These are phyloP conservation scores for Chaetura pelagica DNA, from an alignment of 2,113 vertebrate genomes.

Conservation along the genomic window DNA sequence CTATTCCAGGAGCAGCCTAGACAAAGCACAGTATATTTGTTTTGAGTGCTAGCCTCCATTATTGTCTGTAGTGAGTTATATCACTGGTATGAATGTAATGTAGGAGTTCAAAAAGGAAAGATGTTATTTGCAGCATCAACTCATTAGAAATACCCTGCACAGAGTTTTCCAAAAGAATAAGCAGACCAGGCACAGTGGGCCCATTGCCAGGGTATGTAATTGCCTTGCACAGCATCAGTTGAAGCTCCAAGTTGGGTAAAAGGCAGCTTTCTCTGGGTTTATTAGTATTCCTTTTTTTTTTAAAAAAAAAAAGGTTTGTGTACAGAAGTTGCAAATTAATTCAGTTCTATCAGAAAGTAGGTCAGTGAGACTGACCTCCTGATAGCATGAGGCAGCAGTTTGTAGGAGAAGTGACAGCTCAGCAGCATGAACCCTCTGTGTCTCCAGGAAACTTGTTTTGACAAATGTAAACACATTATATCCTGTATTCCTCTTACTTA, in stretches of 20 bases:
- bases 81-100: neutral
- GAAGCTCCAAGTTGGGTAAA: constrained; percentile 23
- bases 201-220: neutral
- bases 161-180: constrained; percentile 56
- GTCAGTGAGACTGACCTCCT: constrained; percentile 80
- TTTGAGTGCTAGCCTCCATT: neutral
- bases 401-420: constrained; percentile 74
- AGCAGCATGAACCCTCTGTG: constrained; percentile 64
- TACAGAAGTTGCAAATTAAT: constrained; percentile 72
- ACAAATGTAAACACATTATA: constrained; percentile 72
- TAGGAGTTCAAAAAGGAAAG: constrained; percentile 24
- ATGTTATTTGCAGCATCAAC: constrained; percentile 4
- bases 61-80: neutral
- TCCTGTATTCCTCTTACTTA: constrained; percentile 67
- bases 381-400: constrained; percentile 90
- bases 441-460: constrained; percentile 85
- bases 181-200: constrained; percentile 22
- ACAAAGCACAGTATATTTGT: neutral
- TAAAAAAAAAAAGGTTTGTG: constrained; percentile 39
- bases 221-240: neutral
- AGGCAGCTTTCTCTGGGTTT: constrained; percentile 28
- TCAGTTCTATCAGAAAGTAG: constrained; percentile 80
- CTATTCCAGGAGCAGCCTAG: constrained; percentile 29
- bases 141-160: constrained; percentile 38
- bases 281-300: constrained; percentile 38